phyloP scores from a whole-genome alignment of 2,797 vertebrate species.

The Huso huso region DNA sequence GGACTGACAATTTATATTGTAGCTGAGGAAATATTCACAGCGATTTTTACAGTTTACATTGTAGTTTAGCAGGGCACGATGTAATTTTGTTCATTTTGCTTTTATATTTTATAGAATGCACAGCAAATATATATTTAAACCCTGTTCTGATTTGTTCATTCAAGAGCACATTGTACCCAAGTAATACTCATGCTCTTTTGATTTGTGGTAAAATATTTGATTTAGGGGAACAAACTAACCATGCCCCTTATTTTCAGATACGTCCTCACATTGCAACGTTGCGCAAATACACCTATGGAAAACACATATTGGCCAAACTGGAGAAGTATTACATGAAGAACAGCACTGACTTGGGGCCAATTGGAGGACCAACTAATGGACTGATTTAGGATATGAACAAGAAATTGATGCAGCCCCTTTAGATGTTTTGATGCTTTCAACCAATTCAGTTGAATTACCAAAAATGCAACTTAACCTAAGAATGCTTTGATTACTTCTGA shows the following conservation, averaged over 20 bases:
- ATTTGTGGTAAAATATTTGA: neutral
- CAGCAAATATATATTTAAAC: no score
- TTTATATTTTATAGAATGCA: no score
- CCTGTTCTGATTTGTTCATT: no score
- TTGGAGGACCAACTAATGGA: constrained; percentile 88
- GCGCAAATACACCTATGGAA: constrained; percentile 95
- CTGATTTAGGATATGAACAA: constrained; percentile 65
- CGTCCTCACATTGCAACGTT: constrained; percentile 94
- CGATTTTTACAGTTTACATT: no score
- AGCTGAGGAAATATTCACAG: no score
- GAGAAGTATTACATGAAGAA: constrained; percentile 99
- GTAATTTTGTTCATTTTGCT: no score
- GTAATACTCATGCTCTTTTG: neutral
- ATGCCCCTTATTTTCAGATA: constrained; percentile 56
- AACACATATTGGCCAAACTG: constrained; percentile 95
- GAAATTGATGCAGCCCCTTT: neutral
- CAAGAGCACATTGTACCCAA: no score
- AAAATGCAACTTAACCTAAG: constrained; percentile 53
- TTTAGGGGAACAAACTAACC: no score
- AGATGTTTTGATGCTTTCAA: constrained; percentile 29
- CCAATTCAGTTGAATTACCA: constrained; percentile 42
- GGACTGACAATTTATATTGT: no score
- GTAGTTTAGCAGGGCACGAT: no score
- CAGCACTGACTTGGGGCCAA: constrained; percentile 84
- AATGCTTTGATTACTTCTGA: constrained; percentile 51